Conservation (phyloP, 2,797 vertebrate species). For the Acanthiza pusilla region DNA sequence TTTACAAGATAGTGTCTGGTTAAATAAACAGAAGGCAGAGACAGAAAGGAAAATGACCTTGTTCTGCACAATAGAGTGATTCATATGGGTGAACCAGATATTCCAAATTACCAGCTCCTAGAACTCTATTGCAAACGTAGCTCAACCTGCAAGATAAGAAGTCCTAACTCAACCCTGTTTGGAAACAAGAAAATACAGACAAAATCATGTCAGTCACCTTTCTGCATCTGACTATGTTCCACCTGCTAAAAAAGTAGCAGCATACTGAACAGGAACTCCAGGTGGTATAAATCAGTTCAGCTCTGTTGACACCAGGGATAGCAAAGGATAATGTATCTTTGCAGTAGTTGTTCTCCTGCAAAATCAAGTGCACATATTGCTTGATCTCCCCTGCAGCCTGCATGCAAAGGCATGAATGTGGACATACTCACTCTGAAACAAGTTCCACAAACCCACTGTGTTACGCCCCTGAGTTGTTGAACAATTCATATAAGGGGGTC, state of each 20-base stretch:
- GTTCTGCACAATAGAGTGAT: neutral
- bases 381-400: neutral
- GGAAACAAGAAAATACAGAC: neutral
- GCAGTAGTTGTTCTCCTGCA: neutral
- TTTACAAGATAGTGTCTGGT: neutral
- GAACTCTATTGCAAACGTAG: neutral
- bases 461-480: neutral
- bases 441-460: neutral
- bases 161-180: neutral
- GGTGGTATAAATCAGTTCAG: neutral
- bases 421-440: neutral
- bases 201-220: neutral
- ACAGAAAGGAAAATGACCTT: conserved; percentile 21
- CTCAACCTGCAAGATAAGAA: neutral
- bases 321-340: neutral
- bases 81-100: neutral
- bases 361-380: neutral
- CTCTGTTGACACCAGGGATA: neutral
- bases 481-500: neutral
- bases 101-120: neutral
- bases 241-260: neutral
- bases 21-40: conserved; percentile 15
- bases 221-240: neutral
- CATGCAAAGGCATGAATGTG: fast-evolving
- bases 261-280: neutral